Percentiles rank a stretch among this genome's conserved stretches.
Conservation (phyloP, 1,140 invertebrate species). For the Chelonus insularis region DNA sequence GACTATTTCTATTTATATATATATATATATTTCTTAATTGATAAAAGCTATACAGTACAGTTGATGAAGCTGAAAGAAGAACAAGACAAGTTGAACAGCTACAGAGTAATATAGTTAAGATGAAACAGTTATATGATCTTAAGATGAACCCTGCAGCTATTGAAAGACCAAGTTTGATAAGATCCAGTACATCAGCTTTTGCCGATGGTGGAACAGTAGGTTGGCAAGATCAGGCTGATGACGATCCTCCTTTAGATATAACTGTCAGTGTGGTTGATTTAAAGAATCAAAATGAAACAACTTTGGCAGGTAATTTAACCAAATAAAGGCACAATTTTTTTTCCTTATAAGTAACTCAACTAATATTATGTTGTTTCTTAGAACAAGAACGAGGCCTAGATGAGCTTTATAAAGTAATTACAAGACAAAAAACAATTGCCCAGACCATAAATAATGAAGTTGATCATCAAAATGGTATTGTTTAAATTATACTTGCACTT, state of each 20-base stretch:
- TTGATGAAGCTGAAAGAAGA: constrained; percentile 66
- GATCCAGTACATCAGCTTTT: constrained; percentile 45
- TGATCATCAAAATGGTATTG: constrained; percentile 75
- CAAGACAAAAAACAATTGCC: constrained; percentile 77
- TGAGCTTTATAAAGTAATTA: constrained; percentile 74
- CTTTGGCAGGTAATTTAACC: constrained; percentile 44
- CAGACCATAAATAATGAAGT: constrained; percentile 76
- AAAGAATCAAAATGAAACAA: constrained; percentile 42
- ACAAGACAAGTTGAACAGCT: constrained; percentile 64
- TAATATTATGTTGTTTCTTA: no score
- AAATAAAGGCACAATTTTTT: no score
- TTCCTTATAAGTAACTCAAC: no score
- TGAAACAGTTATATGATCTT: constrained; percentile 62
- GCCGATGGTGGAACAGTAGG: constrained; percentile 57
- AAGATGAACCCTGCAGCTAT: constrained; percentile 36
- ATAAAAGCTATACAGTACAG: constrained; percentile 55
- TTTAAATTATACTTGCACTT: no score
- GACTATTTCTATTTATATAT: neutral
- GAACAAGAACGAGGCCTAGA: constrained; percentile 80
- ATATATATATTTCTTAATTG: constrained; percentile 41
- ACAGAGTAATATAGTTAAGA: constrained; percentile 63
- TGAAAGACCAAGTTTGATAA: constrained; percentile 41
- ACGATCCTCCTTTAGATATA: constrained; percentile 41
- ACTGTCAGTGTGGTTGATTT: constrained; percentile 44
- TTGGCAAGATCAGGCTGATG: constrained; percentile 49